These are phyloP conservation scores for Apolygus lucorum DNA, from an alignment of 1,140 invertebrate genomes.

Conservation along the genomic window DNA sequence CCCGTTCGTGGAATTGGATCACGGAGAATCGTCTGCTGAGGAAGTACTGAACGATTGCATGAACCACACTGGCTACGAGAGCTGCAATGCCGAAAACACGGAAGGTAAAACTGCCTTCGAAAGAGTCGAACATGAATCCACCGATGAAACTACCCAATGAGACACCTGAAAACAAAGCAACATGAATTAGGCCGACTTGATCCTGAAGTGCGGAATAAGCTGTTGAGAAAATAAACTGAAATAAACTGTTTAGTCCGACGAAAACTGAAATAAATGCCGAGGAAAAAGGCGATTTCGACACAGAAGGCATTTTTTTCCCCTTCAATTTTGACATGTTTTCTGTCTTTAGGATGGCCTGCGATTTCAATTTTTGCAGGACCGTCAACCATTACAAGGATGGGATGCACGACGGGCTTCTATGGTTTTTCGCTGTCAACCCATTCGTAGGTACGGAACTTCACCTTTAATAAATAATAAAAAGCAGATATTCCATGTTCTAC, in stretches of 20 bases:
- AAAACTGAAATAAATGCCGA: background rate
- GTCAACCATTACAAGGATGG: too few species aligned
- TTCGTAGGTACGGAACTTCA: too few species aligned
- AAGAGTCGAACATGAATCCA: slow-evolving; percentile 51
- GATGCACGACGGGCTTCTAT: too few species aligned
- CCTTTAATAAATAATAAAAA: too few species aligned
- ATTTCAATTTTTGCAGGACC: too few species aligned
- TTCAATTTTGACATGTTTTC: too few species aligned
- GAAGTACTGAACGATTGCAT: slow-evolving; percentile 48
- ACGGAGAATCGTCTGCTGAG: slow-evolving; percentile 39
- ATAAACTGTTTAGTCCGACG: slow-evolving; percentile 23
- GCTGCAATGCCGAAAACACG: slow-evolving; percentile 58
- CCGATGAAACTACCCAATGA: slow-evolving; percentile 65
- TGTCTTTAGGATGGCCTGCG: too few species aligned
- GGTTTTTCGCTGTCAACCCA: too few species aligned
- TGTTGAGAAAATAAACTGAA: background rate
- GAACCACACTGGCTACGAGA: slow-evolving; percentile 51
- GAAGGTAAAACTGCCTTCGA: slow-evolving; percentile 56
- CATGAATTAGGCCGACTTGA: background rate
- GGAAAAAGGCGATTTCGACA: too few species aligned
- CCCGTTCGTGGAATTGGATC: slow-evolving; percentile 43
- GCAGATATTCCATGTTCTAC: too few species aligned
- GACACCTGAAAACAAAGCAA: slow-evolving; percentile 45
- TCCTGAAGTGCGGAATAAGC: background rate
- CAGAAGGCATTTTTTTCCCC: too few species aligned